Base-by-base conservation (phyloP, 2,113 vertebrate species). In the Carassius gibelio region DNA sequence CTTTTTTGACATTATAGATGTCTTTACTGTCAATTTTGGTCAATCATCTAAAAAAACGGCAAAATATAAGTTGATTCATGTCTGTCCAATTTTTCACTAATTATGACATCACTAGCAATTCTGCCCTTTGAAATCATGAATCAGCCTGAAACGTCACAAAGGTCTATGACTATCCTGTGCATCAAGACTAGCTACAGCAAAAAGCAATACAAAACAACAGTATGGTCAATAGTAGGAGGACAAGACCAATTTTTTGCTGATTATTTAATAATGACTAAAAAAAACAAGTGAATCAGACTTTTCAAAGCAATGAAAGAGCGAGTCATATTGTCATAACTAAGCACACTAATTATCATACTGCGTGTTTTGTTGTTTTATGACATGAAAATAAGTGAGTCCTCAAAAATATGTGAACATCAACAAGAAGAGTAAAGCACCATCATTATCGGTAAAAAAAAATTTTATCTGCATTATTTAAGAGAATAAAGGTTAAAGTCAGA, bases 21-120 rank as follows among this genome's bases (percentile, higher is more conserved):
- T n/a, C n/a, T n/a, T n/a, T n/a, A n/a, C n/a, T n/a, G n/a, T n/a
- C n/a, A n/a, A n/a, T n/a, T n/a, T n/a, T n/a, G n/a, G n/a, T 69
- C 30, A 69, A 3, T 8, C 15, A 36, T 36, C 14, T 69, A 15
- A 34, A 19, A 36, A 68, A 36, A 30, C 26, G 30, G 17, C 34
- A 3, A 68, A 36, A 69, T 69, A 69, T 1, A 7, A 36, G 30
- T 17, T 36, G 14, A 19, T 66, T 66, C 13, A 19, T 19, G 55
- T 10, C 23, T 64, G n/a, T 3, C 61, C 9, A 23, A 13, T 23
- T 64, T 52, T 69, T 69, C 26, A 50, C 1, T 30, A 26, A 55
- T 78, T 34, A 57, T 77, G 75, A 77, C 15, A 19, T 36, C 75
- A 57, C 50, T 57, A 69, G 34, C 66, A 45, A 19, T 48, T 45